Evolutionary conservation across 2,797 vertebrate genomes (phyloP).

Genomic region (Synaphobranchus kaupii): DNA sequence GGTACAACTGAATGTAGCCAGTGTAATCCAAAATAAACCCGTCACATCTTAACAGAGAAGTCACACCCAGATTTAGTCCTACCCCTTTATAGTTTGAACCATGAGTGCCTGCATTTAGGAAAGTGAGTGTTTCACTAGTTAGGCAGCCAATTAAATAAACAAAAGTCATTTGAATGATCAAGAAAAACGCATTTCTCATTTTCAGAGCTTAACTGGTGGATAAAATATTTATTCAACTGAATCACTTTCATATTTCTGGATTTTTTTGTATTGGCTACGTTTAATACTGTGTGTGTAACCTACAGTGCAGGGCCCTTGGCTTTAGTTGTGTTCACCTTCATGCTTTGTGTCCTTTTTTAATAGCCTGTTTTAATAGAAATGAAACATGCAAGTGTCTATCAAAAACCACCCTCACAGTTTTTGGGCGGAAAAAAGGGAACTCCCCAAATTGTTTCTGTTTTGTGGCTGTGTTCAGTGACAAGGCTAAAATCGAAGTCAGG

Average conservation of each 20-base stretch:
- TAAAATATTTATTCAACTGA: background rate
- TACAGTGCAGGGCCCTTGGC: background rate
- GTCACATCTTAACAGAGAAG: background rate
- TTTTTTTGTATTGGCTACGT: background rate
- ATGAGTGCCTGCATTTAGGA: background rate
- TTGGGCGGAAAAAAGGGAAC: background rate
- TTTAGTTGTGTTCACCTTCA: background rate
- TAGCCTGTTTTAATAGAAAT: background rate
- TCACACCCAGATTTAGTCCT: background rate
- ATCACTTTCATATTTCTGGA: background rate
- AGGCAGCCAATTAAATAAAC: background rate
- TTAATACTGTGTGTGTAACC: background rate
- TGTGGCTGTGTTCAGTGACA: background rate
- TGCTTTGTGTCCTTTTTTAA: background rate
- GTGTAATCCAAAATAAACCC: background rate
- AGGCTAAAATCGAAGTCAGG: background rate
- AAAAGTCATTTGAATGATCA: background rate
- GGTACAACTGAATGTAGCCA: background rate
- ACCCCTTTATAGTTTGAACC: background rate
- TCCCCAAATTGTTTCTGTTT: background rate
- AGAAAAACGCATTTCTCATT: background rate
- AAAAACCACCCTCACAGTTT: background rate
- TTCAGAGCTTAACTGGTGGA: background rate
- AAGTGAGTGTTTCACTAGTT: background rate
- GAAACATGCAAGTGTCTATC: background rate